Conservation (phyloP, 2,888 invertebrate species). For the Apamea anceps region DNA sequence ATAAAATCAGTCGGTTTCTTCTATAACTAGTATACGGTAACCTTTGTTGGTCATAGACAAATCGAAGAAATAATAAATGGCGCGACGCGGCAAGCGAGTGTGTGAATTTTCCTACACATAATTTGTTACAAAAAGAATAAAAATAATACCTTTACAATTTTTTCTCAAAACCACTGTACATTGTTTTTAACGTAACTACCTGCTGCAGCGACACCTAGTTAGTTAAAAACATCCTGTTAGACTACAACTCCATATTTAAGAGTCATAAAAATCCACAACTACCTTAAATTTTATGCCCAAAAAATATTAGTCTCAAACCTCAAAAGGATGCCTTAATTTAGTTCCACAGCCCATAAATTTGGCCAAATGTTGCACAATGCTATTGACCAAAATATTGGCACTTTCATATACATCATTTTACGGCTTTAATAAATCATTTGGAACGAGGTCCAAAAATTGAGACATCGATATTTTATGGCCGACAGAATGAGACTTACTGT, state of each 20-base stretch:
- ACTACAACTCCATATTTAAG: constrained; percentile 31
- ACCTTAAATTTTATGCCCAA: constrained; percentile 19
- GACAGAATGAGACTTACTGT: constrained; percentile 47
- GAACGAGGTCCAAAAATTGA: constrained; percentile 69
- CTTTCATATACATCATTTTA: constrained; percentile 58
- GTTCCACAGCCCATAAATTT: constrained; percentile 47
- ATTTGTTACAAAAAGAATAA: no score
- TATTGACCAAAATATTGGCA: constrained; percentile 58
- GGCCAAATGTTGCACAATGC: constrained; percentile 51
- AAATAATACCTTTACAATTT: no score
- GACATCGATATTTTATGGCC: constrained; percentile 63
- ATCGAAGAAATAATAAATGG: no score
- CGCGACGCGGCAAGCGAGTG: no score
- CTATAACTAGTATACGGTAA: no score
- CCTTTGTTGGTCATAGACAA: no score
- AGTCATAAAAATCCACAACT: constrained; percentile 32
- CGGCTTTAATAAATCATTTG: constrained; percentile 70
- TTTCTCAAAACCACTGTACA: no score
- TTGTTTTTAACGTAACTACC: neutral
- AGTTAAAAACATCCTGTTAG: neutral
- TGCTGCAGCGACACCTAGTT: neutral
- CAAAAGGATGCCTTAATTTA: constrained; percentile 53
- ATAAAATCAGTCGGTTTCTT: no score
- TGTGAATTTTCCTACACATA: no score
- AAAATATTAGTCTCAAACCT: constrained; percentile 33